A percentile compares a stretch with the other conserved stretches of the same genome.
Conservation (phyloP, 2,797 vertebrate species). For the Fistularia commersonii region DNA sequence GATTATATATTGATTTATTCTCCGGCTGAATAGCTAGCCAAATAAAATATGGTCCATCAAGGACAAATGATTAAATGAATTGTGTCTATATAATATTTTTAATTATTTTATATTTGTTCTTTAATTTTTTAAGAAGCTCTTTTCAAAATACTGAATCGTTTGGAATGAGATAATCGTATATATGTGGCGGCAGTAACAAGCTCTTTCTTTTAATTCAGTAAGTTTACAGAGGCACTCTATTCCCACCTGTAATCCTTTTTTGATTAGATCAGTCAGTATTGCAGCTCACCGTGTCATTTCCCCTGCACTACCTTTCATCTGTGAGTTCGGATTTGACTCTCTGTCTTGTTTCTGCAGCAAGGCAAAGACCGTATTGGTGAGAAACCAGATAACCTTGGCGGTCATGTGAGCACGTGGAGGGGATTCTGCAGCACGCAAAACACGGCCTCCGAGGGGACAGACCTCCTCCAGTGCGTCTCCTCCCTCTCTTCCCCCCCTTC, state of each 20-base stretch:
- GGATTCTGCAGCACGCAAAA: slow-evolving; percentile 13
- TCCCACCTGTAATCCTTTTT: no score
- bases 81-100: no score
- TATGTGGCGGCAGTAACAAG: no score
- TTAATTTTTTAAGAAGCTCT: no score
- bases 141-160: no score
- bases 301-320: neutral
- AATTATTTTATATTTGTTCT: no score
- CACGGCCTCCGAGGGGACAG: slow-evolving; percentile 7
- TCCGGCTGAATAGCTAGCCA: neutral
- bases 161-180: no score
- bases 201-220: no score
- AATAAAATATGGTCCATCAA: neutral
- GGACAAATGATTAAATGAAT: neutral
- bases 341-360: slow-evolving; percentile 2
- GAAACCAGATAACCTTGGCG: slow-evolving; percentile 19
- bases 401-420: slow-evolving; percentile 8
- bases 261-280: slow-evolving; percentile 2
- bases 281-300: slow-evolving; percentile 18
- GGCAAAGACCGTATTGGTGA: slow-evolving; percentile 7
- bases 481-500: slow-evolving; percentile 4
- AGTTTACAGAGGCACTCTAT: no score
- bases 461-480: slow-evolving; percentile 18
- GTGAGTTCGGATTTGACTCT: slow-evolving; percentile 26
- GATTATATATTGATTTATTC: slow-evolving; percentile 9